phyloP scores from a whole-genome alignment of 2,113 vertebrate genomes.

The Strix aluco region DNA sequence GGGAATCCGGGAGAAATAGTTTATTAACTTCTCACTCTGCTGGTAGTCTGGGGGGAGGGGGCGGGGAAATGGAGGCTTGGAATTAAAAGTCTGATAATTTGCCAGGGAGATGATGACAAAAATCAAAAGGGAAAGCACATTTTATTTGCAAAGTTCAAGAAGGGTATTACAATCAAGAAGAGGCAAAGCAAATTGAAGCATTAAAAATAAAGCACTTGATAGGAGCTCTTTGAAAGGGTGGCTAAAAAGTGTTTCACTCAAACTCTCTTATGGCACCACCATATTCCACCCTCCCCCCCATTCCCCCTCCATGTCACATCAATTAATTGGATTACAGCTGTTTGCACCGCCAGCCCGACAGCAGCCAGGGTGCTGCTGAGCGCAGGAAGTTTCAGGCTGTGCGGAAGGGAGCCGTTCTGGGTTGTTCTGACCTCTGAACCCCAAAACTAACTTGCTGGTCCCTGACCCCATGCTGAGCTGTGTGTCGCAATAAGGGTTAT shows the following conservation, averaged over 20 bases:
- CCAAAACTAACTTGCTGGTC: not conserved
- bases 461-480: not conserved
- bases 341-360: accelerated
- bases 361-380: not conserved
- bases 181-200: slow-evolving; percentile 53
- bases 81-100: slow-evolving; percentile 57
- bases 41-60: not conserved
- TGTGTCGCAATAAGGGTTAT: not conserved
- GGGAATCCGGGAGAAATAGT: not conserved
- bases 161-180: slow-evolving; percentile 65
- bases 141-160: slow-evolving; percentile 65
- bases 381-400: not conserved
- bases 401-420: not conserved
- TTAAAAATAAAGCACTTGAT: slow-evolving; percentile 65
- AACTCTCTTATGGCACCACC: not conserved
- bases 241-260: slow-evolving; percentile 3
- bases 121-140: slow-evolving; percentile 61
- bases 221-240: not conserved
- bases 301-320: not conserved
- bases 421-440: not conserved
- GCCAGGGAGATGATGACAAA: slow-evolving; percentile 57
- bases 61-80: not conserved
- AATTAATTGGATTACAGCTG: not conserved
- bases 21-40: slow-evolving; percentile 18
- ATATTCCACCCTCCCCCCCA: not conserved